Percentiles rank a stretch among this genome's conserved stretches.
Conservation (phyloP, 2,888 invertebrate species). For the Chrysolina oricalcia region DNA sequence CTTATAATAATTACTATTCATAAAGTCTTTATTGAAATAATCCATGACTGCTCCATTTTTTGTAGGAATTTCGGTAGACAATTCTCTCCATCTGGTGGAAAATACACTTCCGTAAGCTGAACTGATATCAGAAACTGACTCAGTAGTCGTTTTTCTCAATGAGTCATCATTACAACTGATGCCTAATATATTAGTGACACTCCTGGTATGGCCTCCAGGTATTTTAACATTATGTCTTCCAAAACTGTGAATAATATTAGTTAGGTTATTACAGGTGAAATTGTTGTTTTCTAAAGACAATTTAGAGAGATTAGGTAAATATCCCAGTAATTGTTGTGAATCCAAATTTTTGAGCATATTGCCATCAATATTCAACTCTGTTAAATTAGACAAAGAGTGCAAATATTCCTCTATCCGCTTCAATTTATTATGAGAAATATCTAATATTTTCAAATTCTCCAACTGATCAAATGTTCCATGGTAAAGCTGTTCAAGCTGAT, state of each 20-base stretch:
- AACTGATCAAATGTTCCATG: constrained; percentile 39
- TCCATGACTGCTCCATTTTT: constrained; percentile 21
- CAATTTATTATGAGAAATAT: constrained; percentile 38
- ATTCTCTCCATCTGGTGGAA: background rate
- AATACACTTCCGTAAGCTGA: constrained; percentile 5
- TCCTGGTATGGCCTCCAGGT: constrained; percentile 8
- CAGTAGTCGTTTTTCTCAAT: background rate
- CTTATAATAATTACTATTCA: constrained; percentile 41
- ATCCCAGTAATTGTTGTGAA: background rate
- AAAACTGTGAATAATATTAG: constrained; percentile 18
- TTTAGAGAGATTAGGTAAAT: background rate
- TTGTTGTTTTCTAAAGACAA: constrained; percentile 34
- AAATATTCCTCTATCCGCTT: constrained; percentile 22
- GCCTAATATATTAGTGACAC: constrained; percentile 32
- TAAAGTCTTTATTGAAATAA: constrained; percentile 41
- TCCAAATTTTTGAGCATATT: constrained; percentile 34
- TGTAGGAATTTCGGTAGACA: background rate
- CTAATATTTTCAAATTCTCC: constrained; percentile 25
- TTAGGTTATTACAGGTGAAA: constrained; percentile 31
- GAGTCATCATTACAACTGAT: constrained; percentile 24
- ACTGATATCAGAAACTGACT: background rate
- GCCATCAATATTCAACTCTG: constrained; percentile 31
- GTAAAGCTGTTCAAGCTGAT: constrained; percentile 29
- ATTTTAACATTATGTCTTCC: background rate
- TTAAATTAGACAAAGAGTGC: constrained; percentile 31